Percentiles rank a stretch among this genome's conserved stretches.
Evolutionary conservation across 1,140 invertebrate genomes (phyloP).

Genomic region (Reticulitermes speratus): DNA sequence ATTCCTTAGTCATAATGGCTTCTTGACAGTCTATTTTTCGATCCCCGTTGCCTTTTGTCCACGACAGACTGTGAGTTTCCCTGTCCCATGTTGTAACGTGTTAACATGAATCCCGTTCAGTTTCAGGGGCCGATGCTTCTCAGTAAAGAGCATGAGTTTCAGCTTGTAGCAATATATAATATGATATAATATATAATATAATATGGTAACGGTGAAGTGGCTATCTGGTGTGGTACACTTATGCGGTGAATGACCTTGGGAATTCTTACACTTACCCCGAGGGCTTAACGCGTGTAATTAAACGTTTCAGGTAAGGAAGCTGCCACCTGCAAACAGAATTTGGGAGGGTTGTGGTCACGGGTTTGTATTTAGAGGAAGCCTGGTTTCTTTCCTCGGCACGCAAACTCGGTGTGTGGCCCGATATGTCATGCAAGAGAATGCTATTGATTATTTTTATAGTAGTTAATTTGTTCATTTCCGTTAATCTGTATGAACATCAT

Average conservation of each 20-base stretch:
- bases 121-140: too few species aligned
- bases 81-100: too few species aligned
- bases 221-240: neutral
- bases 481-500: neutral
- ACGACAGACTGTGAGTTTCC: too few species aligned
- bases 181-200: too few species aligned
- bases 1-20: too few species aligned
- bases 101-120: too few species aligned
- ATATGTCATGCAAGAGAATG: slow-evolving; percentile 24
- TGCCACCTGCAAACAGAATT: neutral
- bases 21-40: too few species aligned
- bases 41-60: too few species aligned
- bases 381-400: neutral
- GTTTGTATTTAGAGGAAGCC: neutral
- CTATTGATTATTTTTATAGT: neutral
- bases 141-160: too few species aligned
- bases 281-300: neutral
- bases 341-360: neutral
- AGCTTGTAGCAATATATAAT: too few species aligned
- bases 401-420: neutral
- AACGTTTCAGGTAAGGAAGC: neutral
- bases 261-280: neutral
- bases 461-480: neutral
- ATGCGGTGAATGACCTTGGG: neutral
- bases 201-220: too few species aligned